These are phyloP conservation scores for Dinoponera quadriceps DNA, from an alignment of 1,140 invertebrate genomes.

Conservation along the genomic window DNA sequence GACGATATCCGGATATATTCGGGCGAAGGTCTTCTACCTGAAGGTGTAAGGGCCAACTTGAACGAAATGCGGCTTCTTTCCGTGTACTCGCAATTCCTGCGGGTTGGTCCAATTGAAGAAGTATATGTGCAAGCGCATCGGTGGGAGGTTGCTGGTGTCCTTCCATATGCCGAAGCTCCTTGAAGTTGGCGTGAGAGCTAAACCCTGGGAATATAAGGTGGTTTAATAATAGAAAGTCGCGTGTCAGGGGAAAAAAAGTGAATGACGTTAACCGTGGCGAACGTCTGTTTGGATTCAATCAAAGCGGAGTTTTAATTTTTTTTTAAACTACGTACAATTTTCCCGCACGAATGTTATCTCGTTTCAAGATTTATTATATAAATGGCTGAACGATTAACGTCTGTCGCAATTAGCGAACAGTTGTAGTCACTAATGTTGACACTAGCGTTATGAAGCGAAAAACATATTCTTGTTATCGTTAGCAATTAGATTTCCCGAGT, in stretches of 20 bases:
- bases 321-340: too few relatives aligned
- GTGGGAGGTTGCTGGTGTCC: constrained; percentile 81
- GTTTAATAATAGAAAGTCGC: not conserved
- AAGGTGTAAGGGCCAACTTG: constrained; percentile 91
- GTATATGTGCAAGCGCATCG: constrained; percentile 86
- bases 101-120: constrained; percentile 88
- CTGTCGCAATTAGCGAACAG: too few relatives aligned
- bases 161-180: constrained; percentile 85
- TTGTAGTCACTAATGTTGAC: too few relatives aligned
- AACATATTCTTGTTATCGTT: too few relatives aligned
- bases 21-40: constrained; percentile 78
- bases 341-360: too few relatives aligned
- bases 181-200: constrained; percentile 79
- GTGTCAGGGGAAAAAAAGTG: not conserved
- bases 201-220: constrained; percentile 70
- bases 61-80: constrained; percentile 86
- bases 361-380: too few relatives aligned
- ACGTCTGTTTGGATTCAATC: too few relatives aligned
- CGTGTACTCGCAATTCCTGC: constrained; percentile 76
- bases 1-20: not conserved
- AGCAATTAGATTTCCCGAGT: too few relatives aligned
- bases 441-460: too few relatives aligned
- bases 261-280: not conserved
- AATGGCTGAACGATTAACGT: too few relatives aligned
- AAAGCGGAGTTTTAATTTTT: too few relatives aligned